Base-by-base conservation (phyloP, 1,140 invertebrate genomes). In the Mizuhopecten yessoensis region DNA sequence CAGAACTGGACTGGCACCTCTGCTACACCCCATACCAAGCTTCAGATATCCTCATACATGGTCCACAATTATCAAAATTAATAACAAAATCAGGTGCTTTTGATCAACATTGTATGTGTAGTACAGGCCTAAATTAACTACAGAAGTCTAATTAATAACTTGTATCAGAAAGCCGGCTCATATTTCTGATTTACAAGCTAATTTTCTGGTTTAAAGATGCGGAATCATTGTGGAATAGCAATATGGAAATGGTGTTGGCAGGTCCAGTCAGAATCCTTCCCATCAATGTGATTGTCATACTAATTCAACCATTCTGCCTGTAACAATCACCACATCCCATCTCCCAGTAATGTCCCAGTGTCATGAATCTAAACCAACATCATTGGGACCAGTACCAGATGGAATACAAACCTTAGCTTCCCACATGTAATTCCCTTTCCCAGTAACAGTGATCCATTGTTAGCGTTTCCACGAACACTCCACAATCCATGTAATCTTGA, bases 21-120 rank as follows among this genome's bases (percentile, higher is more conserved):
- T 5, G 57, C 11, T n/a, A 5, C 13, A 75, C n/a, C 57, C n/a
- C 57, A 49, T 49, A 49, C 45, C 45, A 49, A 20, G 45, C 15
- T 13, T 39, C 45, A 13, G 45, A 5, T 49, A 10, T 75, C 42
- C 9, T 13, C 42, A 45, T 45, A 0, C 42, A 45, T 75, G 57
- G n/a, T 75, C n/a, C 1, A 1, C 57, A 75, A 75, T 75, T 75
- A 75, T 75, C 57, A 75, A 75, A 75, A 75, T 75, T 75, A 75
- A 75, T 75, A 75, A 75, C 23, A 75, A 75, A 75, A 75, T 75
- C 57, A 75, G 57, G 57, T 75, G 57, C 57, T 29, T 75, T 75
- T 75, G 23, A 75, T 75, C 57, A 75, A 75, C 15, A 49, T 10
- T 49, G 36, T 39, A 39, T 39, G 13, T 39, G 17, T 20, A 75